Conservation (phyloP, 2,888 invertebrate species). For the Parnassius orleans region DNA sequence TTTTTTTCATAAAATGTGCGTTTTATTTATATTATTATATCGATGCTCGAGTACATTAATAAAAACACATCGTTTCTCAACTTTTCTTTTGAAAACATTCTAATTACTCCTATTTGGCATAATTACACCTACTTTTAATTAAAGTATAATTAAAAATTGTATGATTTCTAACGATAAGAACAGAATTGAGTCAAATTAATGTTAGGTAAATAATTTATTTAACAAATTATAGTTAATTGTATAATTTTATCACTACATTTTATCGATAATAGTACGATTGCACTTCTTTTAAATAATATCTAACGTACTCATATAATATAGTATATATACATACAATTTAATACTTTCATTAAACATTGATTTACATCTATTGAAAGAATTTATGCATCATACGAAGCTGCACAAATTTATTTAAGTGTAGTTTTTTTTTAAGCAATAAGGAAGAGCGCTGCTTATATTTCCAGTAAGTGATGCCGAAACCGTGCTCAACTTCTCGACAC, state of each 20-base stretch:
- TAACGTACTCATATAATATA: slow-evolving; percentile 36
- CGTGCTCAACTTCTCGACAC: too few species aligned
- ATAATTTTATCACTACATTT: slow-evolving; percentile 37
- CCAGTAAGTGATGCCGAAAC: too few species aligned
- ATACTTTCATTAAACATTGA: slow-evolving; percentile 11
- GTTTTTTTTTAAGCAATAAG: background rate
- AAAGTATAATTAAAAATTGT: slow-evolving; percentile 11
- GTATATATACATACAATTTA: slow-evolving; percentile 38
- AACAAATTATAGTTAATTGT: slow-evolving; percentile 31
- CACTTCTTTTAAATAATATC: slow-evolving; percentile 61
- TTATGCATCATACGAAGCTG: background rate
- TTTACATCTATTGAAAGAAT: slow-evolving; percentile 1
- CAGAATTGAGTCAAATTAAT: slow-evolving; percentile 21
- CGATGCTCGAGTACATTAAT: background rate
- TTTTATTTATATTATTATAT: slow-evolving; percentile 1
- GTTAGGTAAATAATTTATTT: slow-evolving; percentile 30
- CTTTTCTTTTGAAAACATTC: slow-evolving; percentile 13
- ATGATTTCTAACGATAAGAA: background rate
- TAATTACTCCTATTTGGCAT: slow-evolving; percentile 26
- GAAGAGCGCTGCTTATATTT: too few species aligned
- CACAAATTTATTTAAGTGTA: background rate
- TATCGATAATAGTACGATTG: slow-evolving; percentile 64
- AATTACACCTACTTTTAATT: slow-evolving; percentile 23
- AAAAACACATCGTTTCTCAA: slow-evolving; percentile 6
- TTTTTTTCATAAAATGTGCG: slow-evolving; percentile 4